phyloP scores from a whole-genome alignment of 2,113 vertebrate genomes.

The Cynoglossus semilaevis region DNA sequence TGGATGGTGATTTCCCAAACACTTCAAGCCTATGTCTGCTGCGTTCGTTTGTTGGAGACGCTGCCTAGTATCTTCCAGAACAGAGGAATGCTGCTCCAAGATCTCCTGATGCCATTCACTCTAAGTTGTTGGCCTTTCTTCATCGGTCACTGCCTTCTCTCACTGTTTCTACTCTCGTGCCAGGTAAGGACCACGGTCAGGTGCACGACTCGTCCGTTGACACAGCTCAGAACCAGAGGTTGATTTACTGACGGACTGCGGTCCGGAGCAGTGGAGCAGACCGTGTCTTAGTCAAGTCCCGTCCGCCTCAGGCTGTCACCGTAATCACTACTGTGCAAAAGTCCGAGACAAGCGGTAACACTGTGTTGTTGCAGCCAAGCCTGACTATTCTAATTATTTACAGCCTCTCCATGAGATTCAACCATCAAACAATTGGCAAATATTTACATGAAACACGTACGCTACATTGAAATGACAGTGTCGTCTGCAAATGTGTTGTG shows the following conservation, averaged over 20 bases:
- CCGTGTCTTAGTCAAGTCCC: slow-evolving; percentile 11
- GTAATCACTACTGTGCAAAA: too few species aligned
- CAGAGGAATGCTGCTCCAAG: slow-evolving; percentile 77
- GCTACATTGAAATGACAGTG: not conserved
- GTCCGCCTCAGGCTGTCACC: not conserved
- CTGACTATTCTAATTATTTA: too few species aligned
- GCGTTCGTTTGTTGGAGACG: slow-evolving; percentile 64
- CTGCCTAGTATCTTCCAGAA: slow-evolving; percentile 69
- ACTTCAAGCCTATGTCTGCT: slow-evolving; percentile 69
- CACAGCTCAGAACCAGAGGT: slow-evolving; percentile 42
- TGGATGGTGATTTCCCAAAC: slow-evolving; percentile 73
- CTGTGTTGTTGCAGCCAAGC: too few species aligned
- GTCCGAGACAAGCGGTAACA: too few species aligned
- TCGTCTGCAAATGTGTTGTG: not conserved
- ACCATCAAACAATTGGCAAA: too few species aligned
- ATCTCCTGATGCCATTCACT: slow-evolving; percentile 71
- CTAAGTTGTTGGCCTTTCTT: slow-evolving; percentile 77
- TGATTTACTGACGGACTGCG: slow-evolving; percentile 24
- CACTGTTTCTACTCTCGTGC: slow-evolving; percentile 74
- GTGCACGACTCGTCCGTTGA: slow-evolving; percentile 49
- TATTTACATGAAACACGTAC: too few species aligned
- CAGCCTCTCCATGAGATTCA: too few species aligned
- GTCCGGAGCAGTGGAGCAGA: not conserved
- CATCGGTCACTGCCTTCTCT: slow-evolving; percentile 75
- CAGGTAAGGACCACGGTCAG: slow-evolving; percentile 68